Conservation (phyloP, 2,113 vertebrate genomes). For the Misgurnus mizolepis region DNA sequence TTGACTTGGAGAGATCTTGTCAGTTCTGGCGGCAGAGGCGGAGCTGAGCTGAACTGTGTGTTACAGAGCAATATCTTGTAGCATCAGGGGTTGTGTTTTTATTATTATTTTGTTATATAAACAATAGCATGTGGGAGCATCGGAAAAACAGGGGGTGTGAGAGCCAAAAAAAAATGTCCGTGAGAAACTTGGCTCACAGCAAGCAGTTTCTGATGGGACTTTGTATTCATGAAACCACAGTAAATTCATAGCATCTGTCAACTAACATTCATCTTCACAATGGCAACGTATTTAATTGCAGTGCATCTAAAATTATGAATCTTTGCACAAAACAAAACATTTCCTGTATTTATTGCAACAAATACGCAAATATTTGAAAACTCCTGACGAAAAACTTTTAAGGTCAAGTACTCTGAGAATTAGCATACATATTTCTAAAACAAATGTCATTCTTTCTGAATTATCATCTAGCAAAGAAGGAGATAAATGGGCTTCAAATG, state of each 20-base stretch:
- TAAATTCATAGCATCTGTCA: background rate
- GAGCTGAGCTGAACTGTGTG: constrained; percentile 2
- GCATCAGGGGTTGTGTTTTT: constrained; percentile 31
- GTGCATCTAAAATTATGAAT: background rate
- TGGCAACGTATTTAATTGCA: background rate
- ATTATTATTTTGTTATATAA: constrained; percentile 30
- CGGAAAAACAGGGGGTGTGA: background rate
- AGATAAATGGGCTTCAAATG: constrained; percentile 40
- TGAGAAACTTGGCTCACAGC: background rate
- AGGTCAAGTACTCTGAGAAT: constrained; percentile 44
- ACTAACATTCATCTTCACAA: constrained; percentile 1
- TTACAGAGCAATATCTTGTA: constrained; percentile 13
- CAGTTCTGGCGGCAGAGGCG: background rate
- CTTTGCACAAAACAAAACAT: background rate
- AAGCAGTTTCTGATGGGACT: background rate
- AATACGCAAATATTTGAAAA: constrained; percentile 4
- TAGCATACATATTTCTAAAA: constrained; percentile 39
- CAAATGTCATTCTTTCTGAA: constrained; percentile 15
- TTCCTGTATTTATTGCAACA: constrained; percentile 6
- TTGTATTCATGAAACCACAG: background rate
- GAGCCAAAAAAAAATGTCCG: constrained; percentile 18
- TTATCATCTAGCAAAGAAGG: constrained; percentile 29
- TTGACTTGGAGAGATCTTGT: constrained; percentile 3
- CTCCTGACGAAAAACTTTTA: background rate
- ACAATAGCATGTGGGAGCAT: constrained; percentile 30